These are phyloP conservation scores for Acrocera orbiculus DNA, from an alignment of 2,888 invertebrate species.

Conservation along the genomic window DNA sequence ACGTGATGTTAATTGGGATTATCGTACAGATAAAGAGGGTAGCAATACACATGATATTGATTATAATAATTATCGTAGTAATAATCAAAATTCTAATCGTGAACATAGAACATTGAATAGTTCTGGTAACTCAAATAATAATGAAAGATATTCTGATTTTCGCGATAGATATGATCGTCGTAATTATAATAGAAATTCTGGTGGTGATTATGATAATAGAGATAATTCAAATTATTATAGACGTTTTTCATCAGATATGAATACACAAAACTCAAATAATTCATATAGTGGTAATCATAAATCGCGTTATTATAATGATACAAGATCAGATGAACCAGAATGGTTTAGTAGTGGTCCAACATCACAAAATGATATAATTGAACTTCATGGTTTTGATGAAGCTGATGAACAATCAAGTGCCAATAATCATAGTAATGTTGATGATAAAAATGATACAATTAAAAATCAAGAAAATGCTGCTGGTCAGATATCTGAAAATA, in stretches of 20 bases:
- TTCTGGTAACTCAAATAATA: constrained; percentile 2
- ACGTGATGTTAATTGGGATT: constrained; percentile 38
- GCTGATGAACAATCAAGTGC: constrained; percentile 10
- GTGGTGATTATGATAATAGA: constrained; percentile 12
- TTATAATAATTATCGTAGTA: constrained; percentile 22
- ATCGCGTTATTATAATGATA: constrained; percentile 37
- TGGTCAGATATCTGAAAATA: not conserved
- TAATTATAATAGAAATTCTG: constrained; percentile 32
- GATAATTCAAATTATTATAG: constrained; percentile 13
- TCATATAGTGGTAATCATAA: constrained; percentile 12
- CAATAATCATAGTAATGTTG: constrained; percentile 4
- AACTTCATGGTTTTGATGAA: constrained; percentile 82
- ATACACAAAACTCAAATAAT: constrained; percentile 9
- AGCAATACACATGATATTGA: constrained; percentile 20
- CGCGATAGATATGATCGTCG: constrained; percentile 34
- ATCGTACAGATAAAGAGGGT: constrained; percentile 13
- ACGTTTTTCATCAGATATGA: constrained; percentile 14
- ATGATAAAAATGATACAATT: not conserved
- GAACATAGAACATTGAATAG: constrained; percentile 7
- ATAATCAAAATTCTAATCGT: constrained; percentile 1
- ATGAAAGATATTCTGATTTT: constrained; percentile 15
- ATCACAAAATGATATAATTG: constrained; percentile 81
- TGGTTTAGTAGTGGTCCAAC: constrained; percentile 84
- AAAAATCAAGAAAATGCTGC: not conserved
- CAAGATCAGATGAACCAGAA: constrained; percentile 68